Evolutionary conservation across 2,797 vertebrate species (phyloP).

Genomic region (Pteropus rufus): DNA sequence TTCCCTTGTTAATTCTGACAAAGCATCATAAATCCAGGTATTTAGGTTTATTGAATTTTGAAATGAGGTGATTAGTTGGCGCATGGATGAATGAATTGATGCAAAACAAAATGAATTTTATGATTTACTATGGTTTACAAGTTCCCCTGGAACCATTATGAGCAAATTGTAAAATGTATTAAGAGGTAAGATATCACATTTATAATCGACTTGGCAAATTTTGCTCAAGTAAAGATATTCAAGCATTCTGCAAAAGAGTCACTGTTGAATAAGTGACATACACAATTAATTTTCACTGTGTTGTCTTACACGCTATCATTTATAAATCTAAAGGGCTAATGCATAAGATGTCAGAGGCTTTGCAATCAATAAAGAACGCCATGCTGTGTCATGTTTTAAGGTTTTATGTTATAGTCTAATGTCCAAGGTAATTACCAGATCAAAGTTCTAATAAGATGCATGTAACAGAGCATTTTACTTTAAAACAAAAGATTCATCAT

Average conservation of each 20-base stretch:
- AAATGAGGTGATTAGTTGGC: conserved; percentile 88
- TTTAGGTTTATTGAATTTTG: conserved; percentile 90
- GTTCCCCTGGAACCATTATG: conserved; percentile 84
- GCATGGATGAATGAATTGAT: conserved; percentile 85
- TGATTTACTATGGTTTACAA: conserved; percentile 85
- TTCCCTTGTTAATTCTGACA: conserved; percentile 85
- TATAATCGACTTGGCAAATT: conserved; percentile 83
- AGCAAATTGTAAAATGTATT: conserved; percentile 84
- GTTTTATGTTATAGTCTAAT: background rate
- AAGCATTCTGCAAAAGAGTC: conserved; percentile 71
- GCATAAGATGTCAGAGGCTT: background rate
- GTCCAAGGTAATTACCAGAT: conserved; percentile 28
- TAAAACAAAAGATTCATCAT: background rate
- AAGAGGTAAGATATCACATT: conserved; percentile 82
- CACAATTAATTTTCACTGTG: conserved; percentile 81
- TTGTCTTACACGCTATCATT: conserved; percentile 58
- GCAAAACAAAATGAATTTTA: conserved; percentile 89
- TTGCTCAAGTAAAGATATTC: conserved; percentile 76
- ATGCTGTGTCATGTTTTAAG: background rate
- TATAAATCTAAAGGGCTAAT: conserved; percentile 20
- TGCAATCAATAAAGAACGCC: background rate
- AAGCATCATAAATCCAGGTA: conserved; percentile 88
- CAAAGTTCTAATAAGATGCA: background rate
- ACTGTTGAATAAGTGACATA: conserved; percentile 82
- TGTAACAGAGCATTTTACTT: background rate